Evolutionary conservation across 2,888 invertebrate genomes (phyloP).

Genomic region (Masnerella sp.): DNA sequence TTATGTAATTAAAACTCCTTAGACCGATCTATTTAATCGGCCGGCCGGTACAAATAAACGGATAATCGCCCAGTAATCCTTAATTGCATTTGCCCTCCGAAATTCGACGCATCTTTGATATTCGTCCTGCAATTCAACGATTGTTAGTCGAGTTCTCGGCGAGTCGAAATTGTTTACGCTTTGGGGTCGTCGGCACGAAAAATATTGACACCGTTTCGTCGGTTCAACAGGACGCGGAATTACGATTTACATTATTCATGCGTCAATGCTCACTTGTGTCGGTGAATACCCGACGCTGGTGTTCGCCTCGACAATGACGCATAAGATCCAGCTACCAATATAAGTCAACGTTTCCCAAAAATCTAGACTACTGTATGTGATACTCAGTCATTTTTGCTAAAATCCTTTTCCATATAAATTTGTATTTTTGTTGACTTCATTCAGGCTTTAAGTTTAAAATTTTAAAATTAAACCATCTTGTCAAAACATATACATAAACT

Average conservation of each 20-base stretch:
- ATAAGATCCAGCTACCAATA: conserved; percentile 23
- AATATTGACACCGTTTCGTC: conserved; percentile 32
- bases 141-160: conserved; percentile 1
- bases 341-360: too few relatives aligned
- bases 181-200: conserved; percentile 21
- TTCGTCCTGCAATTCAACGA: neutral
- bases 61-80: conserved; percentile 26
- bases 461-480: too few relatives aligned
- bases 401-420: too few relatives aligned
- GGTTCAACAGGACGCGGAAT: conserved; percentile 20
- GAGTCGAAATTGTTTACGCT: conserved; percentile 20
- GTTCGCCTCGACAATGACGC: conserved; percentile 6
- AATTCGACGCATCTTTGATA: neutral
- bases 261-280: conserved; percentile 3
- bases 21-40: conserved; percentile 25
- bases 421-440: too few relatives aligned
- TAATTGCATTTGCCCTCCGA: too few relatives aligned
- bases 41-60: conserved; percentile 27
- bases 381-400: too few relatives aligned
- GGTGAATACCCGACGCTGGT: neutral
- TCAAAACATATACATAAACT: too few relatives aligned
- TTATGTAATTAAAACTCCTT: conserved; percentile 42
- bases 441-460: too few relatives aligned
- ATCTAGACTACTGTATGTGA: too few relatives aligned
- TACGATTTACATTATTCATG: conserved; percentile 40